Base-by-base conservation (phyloP, 2,113 vertebrate genomes). In the Conger conger region DNA sequence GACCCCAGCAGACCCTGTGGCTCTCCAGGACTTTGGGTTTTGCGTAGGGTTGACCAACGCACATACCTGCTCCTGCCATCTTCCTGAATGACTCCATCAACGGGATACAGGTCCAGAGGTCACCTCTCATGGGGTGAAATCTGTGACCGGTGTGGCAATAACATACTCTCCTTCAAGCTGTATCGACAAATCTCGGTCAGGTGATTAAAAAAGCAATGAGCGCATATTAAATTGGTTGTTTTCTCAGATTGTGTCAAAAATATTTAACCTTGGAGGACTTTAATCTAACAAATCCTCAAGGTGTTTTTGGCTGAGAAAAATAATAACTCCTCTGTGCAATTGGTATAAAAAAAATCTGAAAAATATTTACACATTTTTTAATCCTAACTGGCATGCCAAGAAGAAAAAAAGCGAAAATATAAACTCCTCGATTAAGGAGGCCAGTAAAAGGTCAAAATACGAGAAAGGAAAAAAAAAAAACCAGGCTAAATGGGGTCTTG, bases 211-310 rank as follows among this genome's bases (percentile, higher is more conserved):
- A 63, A 54, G 13, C 84, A 68, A 76, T 73, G 42, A 40, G 30
- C 37, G 17, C 73, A 33, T 36, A n/a, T 30, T 16, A 77, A 73
- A n/a, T 38, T 9, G 42, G 30, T 38, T 35, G 40, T 40, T 80
- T 81, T 76, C 68, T 42, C 60, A 38, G 37, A 38, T 27, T 40
- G 60, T 81, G 80, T 81, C 15, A 85, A 82, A n/a, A 82, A 77
- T 42, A 85, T 38, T 85, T 85, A 85, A 42, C 77, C 84, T 73
- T 81, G 37, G 60, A 85, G 79, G 79, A 81, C 79, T 82, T 54
- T 82, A 85, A 85, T 85, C 82, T 85, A 82, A 82, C 63, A 76
- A 20, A 20, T 81, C 80, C 84, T 38, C 13, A 38, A 63, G 79
- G 80, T 68, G 80, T 33, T 33, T 11, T 36, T 18, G 18, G 63